phyloP scores from a whole-genome alignment of 2,113 vertebrate species.

The Rallus limicola region DNA sequence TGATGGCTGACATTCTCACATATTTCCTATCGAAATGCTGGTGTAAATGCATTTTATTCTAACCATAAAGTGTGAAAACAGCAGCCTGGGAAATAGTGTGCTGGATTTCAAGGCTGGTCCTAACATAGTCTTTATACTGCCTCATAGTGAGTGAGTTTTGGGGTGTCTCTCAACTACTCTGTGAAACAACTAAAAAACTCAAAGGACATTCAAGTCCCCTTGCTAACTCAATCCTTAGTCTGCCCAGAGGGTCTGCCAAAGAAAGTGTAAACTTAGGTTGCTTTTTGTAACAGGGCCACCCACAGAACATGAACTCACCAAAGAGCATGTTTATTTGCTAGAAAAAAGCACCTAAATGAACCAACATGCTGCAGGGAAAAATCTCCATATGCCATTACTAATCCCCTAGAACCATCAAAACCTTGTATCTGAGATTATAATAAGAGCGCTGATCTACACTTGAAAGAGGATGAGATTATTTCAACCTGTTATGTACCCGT shows the following conservation, averaged over 20 bases:
- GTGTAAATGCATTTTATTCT: not conserved
- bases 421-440: not conserved
- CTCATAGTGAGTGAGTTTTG: not conserved
- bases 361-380: not conserved
- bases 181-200: not conserved
- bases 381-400: conserved; percentile 14
- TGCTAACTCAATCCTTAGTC: accelerated
- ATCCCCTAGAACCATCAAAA: conserved; percentile 30
- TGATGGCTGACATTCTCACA: not conserved
- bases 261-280: not conserved
- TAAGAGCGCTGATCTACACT: not conserved
- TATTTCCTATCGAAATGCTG: not conserved
- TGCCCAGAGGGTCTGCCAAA: not conserved
- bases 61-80: not conserved
- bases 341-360: not conserved
- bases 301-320: not conserved
- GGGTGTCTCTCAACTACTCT: not conserved
- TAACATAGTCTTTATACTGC: not conserved
- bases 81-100: not conserved
- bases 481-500: not conserved
- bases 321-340: not conserved
- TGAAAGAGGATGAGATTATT: conserved; percentile 2
- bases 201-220: not conserved
- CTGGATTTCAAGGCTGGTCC: not conserved
- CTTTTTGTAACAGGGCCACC: not conserved